These are phyloP conservation scores for Ectobius pallidus DNA, from an alignment of 2,888 invertebrate genomes.

Conservation along the genomic window DNA sequence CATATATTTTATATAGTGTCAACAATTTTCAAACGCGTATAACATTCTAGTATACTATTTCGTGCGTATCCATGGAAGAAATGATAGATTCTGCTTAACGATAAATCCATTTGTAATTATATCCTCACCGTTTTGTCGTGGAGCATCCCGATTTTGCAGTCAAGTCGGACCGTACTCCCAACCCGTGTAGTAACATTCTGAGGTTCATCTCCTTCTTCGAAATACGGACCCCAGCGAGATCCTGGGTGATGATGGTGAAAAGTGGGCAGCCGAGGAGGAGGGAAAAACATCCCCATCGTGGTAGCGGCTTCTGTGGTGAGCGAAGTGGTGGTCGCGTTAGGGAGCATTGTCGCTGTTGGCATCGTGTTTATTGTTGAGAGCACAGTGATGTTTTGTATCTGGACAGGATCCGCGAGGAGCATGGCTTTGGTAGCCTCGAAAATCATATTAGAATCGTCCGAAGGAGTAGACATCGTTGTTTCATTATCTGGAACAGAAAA, in stretches of 20 bases:
- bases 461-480: conserved; percentile 4
- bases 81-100: too few relatives aligned
- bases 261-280: conserved; percentile 20
- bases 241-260: conserved; percentile 38
- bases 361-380: background rate
- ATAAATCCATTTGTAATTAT: too few relatives aligned
- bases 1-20: too few relatives aligned
- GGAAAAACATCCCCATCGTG: background rate
- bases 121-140: conserved; percentile 66
- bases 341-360: background rate
- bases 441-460: background rate
- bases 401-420: background rate
- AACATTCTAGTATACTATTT: too few relatives aligned
- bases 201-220: conserved; percentile 63
- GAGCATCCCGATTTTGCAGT: conserved; percentile 65
- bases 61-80: too few relatives aligned
- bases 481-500: conserved; percentile 39
- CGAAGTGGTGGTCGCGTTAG: background rate
- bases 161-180: conserved; percentile 62
- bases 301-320: background rate
- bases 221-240: conserved; percentile 58
- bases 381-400: background rate
- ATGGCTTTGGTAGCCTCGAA: conserved; percentile 5
- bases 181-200: conserved; percentile 63
- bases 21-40: too few relatives aligned